A percentile compares a stretch with the other conserved stretches of the same genome.
phyloP scores from a whole-genome alignment of 2,888 invertebrate genomes.

The Rhagonycha lutea region DNA sequence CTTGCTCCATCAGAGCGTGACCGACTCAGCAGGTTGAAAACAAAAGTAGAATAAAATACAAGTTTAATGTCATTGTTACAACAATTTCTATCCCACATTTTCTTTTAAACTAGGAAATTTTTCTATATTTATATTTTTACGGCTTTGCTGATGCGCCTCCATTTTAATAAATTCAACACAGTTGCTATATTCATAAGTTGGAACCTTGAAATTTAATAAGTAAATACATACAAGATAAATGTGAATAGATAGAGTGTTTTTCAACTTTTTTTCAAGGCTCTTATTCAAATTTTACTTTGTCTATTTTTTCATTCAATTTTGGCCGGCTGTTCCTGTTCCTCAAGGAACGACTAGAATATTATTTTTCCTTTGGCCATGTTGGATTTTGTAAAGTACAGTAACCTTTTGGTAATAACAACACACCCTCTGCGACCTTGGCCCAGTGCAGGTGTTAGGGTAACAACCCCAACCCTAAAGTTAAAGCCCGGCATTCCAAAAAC shows the following conservation, averaged over 20 bases:
- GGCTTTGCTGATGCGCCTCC: neutral
- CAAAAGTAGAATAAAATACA: constrained; percentile 39
- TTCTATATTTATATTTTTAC: neutral
- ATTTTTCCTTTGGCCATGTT: neutral
- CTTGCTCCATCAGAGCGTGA: constrained; percentile 44
- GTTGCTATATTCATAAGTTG: neutral
- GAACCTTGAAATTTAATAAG: constrained; percentile 20
- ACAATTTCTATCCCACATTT: neutral
- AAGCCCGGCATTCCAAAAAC: neutral
- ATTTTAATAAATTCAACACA: neutral
- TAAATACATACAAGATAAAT: constrained; percentile 12
- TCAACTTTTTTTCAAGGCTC: neutral
- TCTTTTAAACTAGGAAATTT: neutral
- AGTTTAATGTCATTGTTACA: constrained; percentile 44
- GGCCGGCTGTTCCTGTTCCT: neutral
- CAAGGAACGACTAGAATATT: neutral
- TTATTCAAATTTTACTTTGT: neutral
- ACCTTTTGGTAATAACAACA: constrained; percentile 6
- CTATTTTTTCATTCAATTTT: neutral
- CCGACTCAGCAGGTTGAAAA: constrained; percentile 43
- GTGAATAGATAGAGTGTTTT: constrained; percentile 5
- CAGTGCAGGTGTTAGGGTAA: constrained; percentile 27
- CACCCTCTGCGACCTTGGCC: constrained; percentile 23
- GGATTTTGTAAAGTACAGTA: neutral
- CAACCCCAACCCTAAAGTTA: constrained; percentile 11